Percentiles rank a stretch among this genome's conserved stretches.
These are phyloP conservation scores for Hemistola chrysoprasaria DNA, from an alignment of 2,888 invertebrate genomes.

Conservation along the genomic window DNA sequence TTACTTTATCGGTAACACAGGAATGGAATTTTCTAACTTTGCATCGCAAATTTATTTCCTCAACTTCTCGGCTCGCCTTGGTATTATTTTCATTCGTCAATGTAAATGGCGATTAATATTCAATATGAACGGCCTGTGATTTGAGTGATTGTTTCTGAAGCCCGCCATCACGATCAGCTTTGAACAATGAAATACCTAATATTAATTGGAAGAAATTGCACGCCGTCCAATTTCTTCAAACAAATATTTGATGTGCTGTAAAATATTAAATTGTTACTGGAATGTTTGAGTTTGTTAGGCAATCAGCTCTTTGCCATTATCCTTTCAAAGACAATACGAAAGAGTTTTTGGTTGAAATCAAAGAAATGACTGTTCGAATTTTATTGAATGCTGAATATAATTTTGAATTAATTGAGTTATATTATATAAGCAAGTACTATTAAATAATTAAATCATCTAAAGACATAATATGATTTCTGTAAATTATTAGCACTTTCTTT, in stretches of 20 bases:
- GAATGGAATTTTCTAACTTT: slow-evolving; percentile 80
- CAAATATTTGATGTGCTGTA: slow-evolving; percentile 59
- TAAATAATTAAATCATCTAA: no score
- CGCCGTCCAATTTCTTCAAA: slow-evolving; percentile 52
- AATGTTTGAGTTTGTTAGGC: slow-evolving; percentile 32
- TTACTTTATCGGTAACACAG: slow-evolving; percentile 75
- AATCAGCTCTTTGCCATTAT: slow-evolving; percentile 8
- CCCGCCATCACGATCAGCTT: slow-evolving; percentile 54
- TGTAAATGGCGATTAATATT: slow-evolving; percentile 80
- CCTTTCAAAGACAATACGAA: slow-evolving; percentile 3
- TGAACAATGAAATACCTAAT: slow-evolving; percentile 59
- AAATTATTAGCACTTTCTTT: no score
- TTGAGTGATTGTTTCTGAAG: slow-evolving; percentile 77
- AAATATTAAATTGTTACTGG: slow-evolving; percentile 50
- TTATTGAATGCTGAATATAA: background rate
- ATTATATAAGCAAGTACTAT: no score
- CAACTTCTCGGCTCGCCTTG: slow-evolving; percentile 59
- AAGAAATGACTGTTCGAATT: background rate
- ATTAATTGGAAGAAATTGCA: slow-evolving; percentile 62
- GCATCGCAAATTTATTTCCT: slow-evolving; percentile 80
- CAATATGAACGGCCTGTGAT: slow-evolving; percentile 78
- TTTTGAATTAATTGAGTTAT: no score
- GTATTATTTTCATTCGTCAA: slow-evolving; percentile 78
- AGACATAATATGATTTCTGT: no score
- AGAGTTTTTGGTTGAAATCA: slow-evolving; percentile 4